Evolutionary conservation across 2,113 vertebrate genomes (phyloP), one percentile per base, ranked within the genome.

Genomic region (Rynchops niger): DNA sequence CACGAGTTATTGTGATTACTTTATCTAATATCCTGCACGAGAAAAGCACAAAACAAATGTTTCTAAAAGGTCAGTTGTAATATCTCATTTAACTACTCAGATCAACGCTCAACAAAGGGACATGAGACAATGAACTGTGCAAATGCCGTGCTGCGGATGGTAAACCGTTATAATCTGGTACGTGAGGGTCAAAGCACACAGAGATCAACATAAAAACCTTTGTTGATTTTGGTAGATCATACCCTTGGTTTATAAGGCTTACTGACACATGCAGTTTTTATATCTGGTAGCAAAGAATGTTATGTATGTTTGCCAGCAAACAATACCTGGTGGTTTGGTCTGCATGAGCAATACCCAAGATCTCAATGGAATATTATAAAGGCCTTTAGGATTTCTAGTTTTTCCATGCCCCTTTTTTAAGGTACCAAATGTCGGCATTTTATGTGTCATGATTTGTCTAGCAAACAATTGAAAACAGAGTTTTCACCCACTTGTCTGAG

Each of bases 71-170:
- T 73, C 78, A 82, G 50, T n/a, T 32, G 15, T 66, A 62, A 17
- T 88, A 67, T 43, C 72, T 93, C 86, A 71, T 95, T 93, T 94
- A 71, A 72, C n/a, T 90, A 78, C 93, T 83, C 83, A 88, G 69
- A 86, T 96, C 61, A 82, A 30, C 47, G 12, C 59, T 73, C 67
- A 47, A 6, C 59, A 49, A 61, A 92, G 65, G 34, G 73, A 58
- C 5, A 3, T 15, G 86, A 95, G 86, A 82, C 58, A 89, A 38
- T 1, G 12, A 81, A 53, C 50, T 78, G 71, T 70, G 82, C 67
- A 62, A 81, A 69, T 58, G 66, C 45, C 6, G 1, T 53, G 87
- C 32, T 65, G 61, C 1, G 5, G 52, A 50, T 73, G 36, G 26
- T 88, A 88, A 90, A 2, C 38, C 71, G 42, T 55, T 86, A 8